phyloP scores from a whole-genome alignment of 2,113 vertebrate species.

The Nibea albiflora region DNA sequence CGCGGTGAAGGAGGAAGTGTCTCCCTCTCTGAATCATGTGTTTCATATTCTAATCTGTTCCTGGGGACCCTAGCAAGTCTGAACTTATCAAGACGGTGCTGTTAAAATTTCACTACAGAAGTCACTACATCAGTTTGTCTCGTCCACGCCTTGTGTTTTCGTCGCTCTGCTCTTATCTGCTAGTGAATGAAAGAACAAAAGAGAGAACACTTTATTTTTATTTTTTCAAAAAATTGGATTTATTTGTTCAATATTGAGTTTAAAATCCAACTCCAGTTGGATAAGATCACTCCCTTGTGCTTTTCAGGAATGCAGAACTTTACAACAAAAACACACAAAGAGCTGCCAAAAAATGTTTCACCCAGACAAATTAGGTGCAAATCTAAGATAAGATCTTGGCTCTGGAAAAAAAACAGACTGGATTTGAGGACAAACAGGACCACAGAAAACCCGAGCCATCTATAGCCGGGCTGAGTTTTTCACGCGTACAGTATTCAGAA shows the following conservation, averaged over 20 bases:
- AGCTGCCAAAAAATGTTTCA: slow-evolving; percentile 28
- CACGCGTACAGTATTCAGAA: not conserved
- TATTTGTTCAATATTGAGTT: slow-evolving; percentile 9
- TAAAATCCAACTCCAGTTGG: not conserved
- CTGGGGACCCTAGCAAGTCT: not conserved
- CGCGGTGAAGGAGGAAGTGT: not conserved
- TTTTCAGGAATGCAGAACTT: slow-evolving; percentile 7
- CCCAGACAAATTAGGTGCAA: slow-evolving; percentile 34
- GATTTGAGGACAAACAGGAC: not conserved
- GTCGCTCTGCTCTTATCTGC: not conserved
- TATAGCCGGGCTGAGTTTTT: not conserved
- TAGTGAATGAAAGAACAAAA: not conserved
- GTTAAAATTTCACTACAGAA: too few species aligned
- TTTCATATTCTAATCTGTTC: slow-evolving; percentile 6
- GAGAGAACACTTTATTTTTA: not conserved
- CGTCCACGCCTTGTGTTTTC: too few species aligned
- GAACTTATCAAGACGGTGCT: not conserved
- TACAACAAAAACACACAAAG: not conserved
- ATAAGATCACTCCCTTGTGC: slow-evolving; percentile 7
- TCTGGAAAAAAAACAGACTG: slow-evolving; percentile 1
- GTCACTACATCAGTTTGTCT: not conserved
- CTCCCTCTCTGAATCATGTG: not conserved
- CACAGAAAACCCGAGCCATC: not conserved
- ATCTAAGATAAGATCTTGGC: not conserved
- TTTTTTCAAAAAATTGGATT: not conserved